Conservation (phyloP, 64 coral and sea anemone species). For the Stichodactyla mertensii region DNA sequence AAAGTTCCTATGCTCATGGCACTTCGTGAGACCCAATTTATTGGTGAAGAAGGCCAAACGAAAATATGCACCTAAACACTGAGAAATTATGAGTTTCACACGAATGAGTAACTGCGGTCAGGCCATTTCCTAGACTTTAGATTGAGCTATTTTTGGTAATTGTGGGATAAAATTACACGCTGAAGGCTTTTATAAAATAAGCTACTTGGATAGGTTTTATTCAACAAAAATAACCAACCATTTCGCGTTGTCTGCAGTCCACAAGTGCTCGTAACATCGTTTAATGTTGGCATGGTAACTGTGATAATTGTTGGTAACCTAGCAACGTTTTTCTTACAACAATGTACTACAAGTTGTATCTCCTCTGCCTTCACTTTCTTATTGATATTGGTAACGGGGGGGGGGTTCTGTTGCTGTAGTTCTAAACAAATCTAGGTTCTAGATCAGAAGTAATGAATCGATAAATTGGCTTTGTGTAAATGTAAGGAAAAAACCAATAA, state of each 20-base stretch:
- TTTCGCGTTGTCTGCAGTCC: background rate
- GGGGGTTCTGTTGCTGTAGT: background rate
- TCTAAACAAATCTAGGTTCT: background rate
- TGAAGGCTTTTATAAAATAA: background rate
- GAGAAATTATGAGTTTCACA: background rate
- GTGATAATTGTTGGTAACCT: background rate
- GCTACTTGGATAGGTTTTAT: background rate
- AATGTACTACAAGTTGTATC: background rate
- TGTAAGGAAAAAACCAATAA: background rate
- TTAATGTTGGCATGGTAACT: background rate
- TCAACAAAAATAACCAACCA: background rate
- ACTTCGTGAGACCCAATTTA: background rate
- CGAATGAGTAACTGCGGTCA: background rate
- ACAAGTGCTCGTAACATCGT: background rate
- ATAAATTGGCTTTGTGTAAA: background rate
- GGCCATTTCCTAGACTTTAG: background rate
- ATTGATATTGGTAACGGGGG: background rate
- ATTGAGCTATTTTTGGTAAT: background rate
- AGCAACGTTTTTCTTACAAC: background rate
- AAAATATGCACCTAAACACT: background rate
- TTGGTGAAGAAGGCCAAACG: background rate
- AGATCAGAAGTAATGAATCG: background rate
- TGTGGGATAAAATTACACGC: background rate
- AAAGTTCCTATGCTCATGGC: background rate
- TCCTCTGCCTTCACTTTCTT: background rate